Conservation (phyloP, 2,888 invertebrate genomes). For the Netelia fuscicornis region DNA sequence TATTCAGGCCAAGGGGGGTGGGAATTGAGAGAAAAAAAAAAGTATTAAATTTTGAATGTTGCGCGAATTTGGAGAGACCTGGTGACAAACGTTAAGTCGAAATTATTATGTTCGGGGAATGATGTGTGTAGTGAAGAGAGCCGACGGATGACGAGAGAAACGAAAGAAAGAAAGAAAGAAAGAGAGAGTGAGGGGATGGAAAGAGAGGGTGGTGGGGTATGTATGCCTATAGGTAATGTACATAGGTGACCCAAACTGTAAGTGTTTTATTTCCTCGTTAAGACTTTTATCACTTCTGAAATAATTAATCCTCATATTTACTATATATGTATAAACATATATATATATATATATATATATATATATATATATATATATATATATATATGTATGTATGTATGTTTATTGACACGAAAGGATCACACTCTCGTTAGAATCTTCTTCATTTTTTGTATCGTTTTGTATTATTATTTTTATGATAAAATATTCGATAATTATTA, state of each 20-base stretch:
- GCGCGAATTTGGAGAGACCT: constrained; percentile 59
- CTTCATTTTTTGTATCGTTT: constrained; percentile 64
- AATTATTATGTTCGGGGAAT: constrained; percentile 66
- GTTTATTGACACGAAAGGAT: constrained; percentile 70
- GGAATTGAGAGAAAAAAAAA: constrained; percentile 60
- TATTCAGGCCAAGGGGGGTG: constrained; percentile 70
- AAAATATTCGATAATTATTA: constrained; percentile 67
- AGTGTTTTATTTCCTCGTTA: constrained; percentile 65
- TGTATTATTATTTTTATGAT: constrained; percentile 68
- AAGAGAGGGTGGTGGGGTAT: constrained; percentile 69
- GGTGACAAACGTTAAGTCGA: constrained; percentile 63
- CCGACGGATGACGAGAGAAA: constrained; percentile 50
- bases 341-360: background rate
- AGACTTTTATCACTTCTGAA: constrained; percentile 71
- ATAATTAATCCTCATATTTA: constrained; percentile 66
- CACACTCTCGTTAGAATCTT: constrained; percentile 71
- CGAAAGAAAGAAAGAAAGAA: constrained; percentile 15
- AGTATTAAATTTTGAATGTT: constrained; percentile 82
- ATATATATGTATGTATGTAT: constrained; percentile 43
- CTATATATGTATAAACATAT: constrained; percentile 44
- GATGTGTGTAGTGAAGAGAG: constrained; percentile 17
- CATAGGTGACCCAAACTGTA: constrained; percentile 69
- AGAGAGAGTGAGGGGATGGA: constrained; percentile 49
- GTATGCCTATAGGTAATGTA: constrained; percentile 76
- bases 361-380: constrained; percentile 14